These are phyloP conservation scores for Watsonalla cultraria DNA, from an alignment of 2,888 invertebrate species.

Conservation along the genomic window DNA sequence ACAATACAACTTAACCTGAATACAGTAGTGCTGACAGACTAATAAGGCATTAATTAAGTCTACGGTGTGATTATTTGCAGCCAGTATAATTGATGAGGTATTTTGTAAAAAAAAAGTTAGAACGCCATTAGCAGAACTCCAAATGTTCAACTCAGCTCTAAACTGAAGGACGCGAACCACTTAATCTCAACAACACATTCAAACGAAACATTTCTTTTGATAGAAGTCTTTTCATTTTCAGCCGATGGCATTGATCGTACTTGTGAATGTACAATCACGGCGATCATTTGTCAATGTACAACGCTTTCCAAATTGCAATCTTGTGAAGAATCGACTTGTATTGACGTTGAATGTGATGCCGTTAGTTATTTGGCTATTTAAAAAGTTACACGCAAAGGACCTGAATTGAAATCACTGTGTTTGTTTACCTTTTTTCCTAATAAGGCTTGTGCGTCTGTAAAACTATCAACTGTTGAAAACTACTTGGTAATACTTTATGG, in stretches of 20 bases:
- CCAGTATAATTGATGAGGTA: too few species aligned
- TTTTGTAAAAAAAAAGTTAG: too few species aligned
- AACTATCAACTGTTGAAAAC: too few species aligned
- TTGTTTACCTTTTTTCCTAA: neutral
- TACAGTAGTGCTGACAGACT: too few species aligned
- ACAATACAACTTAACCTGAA: too few species aligned
- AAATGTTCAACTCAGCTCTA: too few species aligned
- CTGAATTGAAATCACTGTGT: neutral
- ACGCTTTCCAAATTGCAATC: slow-evolving; percentile 2
- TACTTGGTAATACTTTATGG: too few species aligned
- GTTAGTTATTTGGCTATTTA: neutral
- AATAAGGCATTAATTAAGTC: too few species aligned
- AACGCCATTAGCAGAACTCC: too few species aligned
- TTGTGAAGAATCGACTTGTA: neutral
- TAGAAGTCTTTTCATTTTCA: slow-evolving; percentile 40
- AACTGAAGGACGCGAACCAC: neutral
- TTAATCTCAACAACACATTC: slow-evolving; percentile 25
- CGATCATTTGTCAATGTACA: slow-evolving; percentile 33
- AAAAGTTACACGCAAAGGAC: neutral
- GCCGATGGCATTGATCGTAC: slow-evolving; percentile 38
- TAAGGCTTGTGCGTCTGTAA: neutral
- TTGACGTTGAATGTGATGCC: neutral
- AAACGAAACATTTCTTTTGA: slow-evolving; percentile 29
- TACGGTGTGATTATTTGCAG: too few species aligned
- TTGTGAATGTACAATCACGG: slow-evolving; percentile 33